Conservation (phyloP, 2,797 vertebrate genomes). For the Mallotus villosus region DNA sequence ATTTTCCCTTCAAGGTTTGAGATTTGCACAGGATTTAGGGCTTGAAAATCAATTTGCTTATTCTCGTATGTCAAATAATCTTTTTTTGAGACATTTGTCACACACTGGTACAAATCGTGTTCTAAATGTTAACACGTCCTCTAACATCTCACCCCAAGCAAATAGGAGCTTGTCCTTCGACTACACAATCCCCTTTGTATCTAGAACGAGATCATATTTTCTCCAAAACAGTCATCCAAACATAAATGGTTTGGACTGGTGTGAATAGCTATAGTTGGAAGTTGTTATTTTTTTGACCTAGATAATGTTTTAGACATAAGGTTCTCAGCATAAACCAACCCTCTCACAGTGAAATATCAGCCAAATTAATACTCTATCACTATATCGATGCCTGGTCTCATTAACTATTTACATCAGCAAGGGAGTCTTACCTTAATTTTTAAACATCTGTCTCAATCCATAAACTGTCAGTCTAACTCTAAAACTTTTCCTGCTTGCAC, state of each 20-base stretch:
- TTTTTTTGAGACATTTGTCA: constrained; percentile 44
- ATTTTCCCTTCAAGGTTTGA: constrained; percentile 62
- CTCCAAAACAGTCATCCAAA: neutral
- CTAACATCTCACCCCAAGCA: constrained; percentile 19
- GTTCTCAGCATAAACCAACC: constrained; percentile 54
- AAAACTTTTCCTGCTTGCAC: constrained; percentile 41
- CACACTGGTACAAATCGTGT: constrained; percentile 30
- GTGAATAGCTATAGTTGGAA: neutral
- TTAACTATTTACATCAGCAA: constrained; percentile 39
- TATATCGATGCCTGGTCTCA: constrained; percentile 28
- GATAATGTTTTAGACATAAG: neutral
- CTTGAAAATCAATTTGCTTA: constrained; percentile 69
- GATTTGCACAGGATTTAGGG: constrained; percentile 68
- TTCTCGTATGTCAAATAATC: constrained; percentile 65
- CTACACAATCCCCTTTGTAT: no score
- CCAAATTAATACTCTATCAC: constrained; percentile 63
- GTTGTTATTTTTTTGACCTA: neutral
- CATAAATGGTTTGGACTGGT: neutral
- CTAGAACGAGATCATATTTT: neutral
- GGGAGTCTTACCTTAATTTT: constrained; percentile 41
- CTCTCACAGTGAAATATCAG: constrained; percentile 41
- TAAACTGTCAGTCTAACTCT: constrained; percentile 18
- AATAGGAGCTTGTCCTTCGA: neutral
- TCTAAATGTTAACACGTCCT: constrained; percentile 24
- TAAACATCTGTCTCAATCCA: constrained; percentile 27